Evolutionary conservation across 1,140 invertebrate genomes (phyloP), one percentile per base, ranked within the genome.

Genomic region (Papilio polyxenes): DNA sequence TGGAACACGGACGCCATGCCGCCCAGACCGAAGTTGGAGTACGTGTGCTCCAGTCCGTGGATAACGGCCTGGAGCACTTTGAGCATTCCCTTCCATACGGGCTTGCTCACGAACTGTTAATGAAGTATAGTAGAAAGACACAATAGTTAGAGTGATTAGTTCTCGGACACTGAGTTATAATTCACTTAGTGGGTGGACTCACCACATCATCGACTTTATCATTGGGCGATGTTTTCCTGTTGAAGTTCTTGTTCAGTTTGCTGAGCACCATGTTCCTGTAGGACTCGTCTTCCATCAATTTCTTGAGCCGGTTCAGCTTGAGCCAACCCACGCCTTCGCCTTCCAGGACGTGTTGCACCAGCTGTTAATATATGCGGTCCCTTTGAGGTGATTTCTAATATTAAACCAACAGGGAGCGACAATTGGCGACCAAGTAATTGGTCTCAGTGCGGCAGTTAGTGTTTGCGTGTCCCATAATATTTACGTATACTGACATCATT

Each of bases 261-360:
- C 97, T 98, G 2, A 99, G 96, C 11, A 99, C 97, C 92, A 99
- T 97, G 91, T 99, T 99, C 49, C 99, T 95, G 95, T 99, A 99
- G 80, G 98, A 99, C 95, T 99, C 99, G 94, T 99, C 99, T 94
- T 99, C 99, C 98, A 99, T 99, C 7, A 99, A 94, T 91, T 99
- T 99, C 89, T 98, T 98, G 23, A 99, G 95, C 53, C 99, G 96
- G 89, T 98, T 99, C 8, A 99, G 93, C 93, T 99, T 99, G 23
- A 99, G 95, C 98, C 99, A 99, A 53, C 99, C 98, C 17, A 99
- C 97, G 3, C 99, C 99, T 95, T 99, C 98, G 11, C 99, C 99
- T 74, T 98, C 97, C 75, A 99, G 90, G 6, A 99, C 98, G 95
- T 98, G 97, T 89, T 96, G 98, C 11, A 99, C 97, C 48, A 99